Percentiles rank a stretch among this genome's conserved stretches.
Conservation (phyloP, 2,113 vertebrate genomes). For the Nipponia nippon region DNA sequence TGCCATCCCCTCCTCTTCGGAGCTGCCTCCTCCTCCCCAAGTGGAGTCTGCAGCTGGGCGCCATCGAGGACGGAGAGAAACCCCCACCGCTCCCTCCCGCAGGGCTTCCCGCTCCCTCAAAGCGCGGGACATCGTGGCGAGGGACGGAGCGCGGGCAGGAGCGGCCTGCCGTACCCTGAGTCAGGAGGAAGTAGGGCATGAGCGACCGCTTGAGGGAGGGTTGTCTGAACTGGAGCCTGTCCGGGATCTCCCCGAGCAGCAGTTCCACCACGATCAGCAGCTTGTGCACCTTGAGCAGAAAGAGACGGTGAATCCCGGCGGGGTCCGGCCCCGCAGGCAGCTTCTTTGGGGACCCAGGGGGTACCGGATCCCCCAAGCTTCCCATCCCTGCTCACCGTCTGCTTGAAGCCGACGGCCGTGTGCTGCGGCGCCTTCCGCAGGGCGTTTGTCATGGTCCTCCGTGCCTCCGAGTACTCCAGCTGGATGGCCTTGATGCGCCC, state of each 20-base stretch:
- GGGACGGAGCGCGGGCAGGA: neutral
- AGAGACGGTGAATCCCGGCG: accelerated
- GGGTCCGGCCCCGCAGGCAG: neutral
- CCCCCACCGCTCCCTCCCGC: accelerated
- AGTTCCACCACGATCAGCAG: slow-evolving; percentile 96
- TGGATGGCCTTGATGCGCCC: slow-evolving; percentile 98
- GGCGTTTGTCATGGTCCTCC: slow-evolving; percentile 94
- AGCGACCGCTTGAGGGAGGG: slow-evolving; percentile 94
- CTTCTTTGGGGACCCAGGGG: accelerated
- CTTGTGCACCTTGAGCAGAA: slow-evolving; percentile 86
- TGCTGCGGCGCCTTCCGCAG: slow-evolving; percentile 95
- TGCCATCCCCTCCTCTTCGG: neutral
- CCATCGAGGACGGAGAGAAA: neutral
- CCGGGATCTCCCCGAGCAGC: slow-evolving; percentile 93
- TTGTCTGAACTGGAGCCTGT: slow-evolving; percentile 95
- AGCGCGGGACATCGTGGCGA: accelerated
- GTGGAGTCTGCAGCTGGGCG: neutral
- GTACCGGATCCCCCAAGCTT: accelerated
- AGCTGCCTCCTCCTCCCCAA: neutral
- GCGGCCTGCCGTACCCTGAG: slow-evolving; percentile 78
- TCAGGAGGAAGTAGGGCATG: slow-evolving; percentile 97
- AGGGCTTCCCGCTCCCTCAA: neutral
- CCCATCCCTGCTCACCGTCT: slow-evolving; percentile 77
- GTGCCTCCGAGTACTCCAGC: slow-evolving; percentile 93
- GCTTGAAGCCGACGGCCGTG: slow-evolving; percentile 96